phyloP scores from a whole-genome alignment of 1,140 invertebrate species.

The Drosophila burlai region DNA sequence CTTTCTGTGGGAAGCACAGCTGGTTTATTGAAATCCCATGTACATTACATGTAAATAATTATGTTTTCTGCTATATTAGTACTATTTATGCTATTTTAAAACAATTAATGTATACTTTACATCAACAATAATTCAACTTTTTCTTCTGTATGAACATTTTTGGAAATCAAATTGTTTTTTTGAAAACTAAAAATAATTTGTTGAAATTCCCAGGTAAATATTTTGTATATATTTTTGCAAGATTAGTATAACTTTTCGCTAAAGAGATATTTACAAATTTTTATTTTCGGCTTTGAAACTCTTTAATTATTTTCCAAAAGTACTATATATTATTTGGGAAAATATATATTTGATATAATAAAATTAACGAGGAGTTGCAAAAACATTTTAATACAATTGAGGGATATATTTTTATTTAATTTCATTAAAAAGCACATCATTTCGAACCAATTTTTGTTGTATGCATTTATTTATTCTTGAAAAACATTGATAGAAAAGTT shows the following conservation, averaged over 20 bases:
- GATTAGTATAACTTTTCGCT: too few species aligned
- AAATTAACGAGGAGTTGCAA: too few species aligned
- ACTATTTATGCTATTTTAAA: not conserved
- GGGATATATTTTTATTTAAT: too few species aligned
- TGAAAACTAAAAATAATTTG: not conserved
- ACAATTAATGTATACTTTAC: too few species aligned
- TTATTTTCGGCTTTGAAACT: too few species aligned
- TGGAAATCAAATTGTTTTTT: not conserved
- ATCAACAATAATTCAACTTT: not conserved
- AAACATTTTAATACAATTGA: too few species aligned
- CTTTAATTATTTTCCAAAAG: not conserved
- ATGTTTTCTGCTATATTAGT: too few species aligned
- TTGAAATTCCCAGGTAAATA: not conserved
- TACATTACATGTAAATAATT: too few species aligned
- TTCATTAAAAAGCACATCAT: too few species aligned
- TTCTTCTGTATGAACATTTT: not conserved
- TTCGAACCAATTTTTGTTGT: not conserved
- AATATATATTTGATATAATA: too few species aligned
- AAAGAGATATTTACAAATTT: not conserved
- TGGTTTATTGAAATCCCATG: not conserved
- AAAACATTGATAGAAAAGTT: not conserved
- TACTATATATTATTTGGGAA: not conserved
- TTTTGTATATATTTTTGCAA: not conserved
- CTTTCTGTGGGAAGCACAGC: not conserved
- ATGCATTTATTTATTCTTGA: not conserved